A percentile compares a stretch with the other conserved stretches of the same genome.
phyloP scores from a whole-genome alignment of 2,113 vertebrate genomes.

The Pteruthius melanotis region DNA sequence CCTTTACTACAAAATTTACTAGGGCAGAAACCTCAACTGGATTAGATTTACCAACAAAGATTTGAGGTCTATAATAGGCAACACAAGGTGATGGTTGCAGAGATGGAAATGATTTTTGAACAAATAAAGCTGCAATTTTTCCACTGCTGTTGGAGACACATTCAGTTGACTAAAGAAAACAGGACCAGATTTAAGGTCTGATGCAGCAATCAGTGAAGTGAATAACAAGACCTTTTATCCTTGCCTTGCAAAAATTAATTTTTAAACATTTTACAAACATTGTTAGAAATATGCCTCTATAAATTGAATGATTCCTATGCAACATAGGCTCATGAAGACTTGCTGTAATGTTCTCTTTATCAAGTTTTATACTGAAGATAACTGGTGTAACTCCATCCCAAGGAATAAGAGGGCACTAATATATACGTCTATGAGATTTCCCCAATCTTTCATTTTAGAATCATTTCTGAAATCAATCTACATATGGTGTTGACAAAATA shows the following conservation, averaged over 20 bases:
- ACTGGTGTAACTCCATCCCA: background rate
- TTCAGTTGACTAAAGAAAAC: background rate
- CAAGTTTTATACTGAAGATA: background rate
- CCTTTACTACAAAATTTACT: background rate
- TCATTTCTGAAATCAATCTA: background rate
- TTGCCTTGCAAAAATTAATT: background rate
- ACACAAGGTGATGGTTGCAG: background rate
- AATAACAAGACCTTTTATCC: background rate
- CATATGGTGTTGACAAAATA: background rate
- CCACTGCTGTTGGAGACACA: background rate
- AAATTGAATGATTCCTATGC: background rate
- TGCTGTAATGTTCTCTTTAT: background rate
- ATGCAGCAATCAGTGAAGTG: background rate
- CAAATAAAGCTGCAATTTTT: background rate
- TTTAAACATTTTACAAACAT: background rate
- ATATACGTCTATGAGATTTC: background rate
- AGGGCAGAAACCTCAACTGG: background rate
- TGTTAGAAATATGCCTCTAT: background rate
- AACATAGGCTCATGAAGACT: background rate
- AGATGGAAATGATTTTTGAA: background rate
- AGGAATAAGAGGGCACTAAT: background rate
- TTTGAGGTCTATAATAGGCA: background rate
- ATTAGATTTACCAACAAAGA: background rate
- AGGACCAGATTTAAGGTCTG: background rate
- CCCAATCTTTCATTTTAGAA: background rate